Evolutionary conservation across 1,140 invertebrate genomes (phyloP).

Genomic region (Formica exsecta): DNA sequence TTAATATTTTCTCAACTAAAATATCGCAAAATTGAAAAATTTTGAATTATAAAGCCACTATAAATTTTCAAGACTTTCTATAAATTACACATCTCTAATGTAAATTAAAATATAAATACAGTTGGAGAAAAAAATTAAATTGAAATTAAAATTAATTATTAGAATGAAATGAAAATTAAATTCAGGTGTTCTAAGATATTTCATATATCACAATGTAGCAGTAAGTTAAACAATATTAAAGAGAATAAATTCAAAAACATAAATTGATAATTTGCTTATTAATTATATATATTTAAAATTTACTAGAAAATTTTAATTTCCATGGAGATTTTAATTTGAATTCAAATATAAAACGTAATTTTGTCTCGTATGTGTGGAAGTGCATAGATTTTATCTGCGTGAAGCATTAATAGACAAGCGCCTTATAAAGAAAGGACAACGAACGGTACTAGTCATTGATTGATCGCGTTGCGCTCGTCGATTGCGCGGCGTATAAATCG

Average conservation of each 20-base stretch:
- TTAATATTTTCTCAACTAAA: neutral
- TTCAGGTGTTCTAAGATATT: neutral
- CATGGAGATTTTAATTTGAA: constrained; percentile 12
- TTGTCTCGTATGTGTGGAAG: constrained; percentile 1
- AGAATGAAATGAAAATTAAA: neutral
- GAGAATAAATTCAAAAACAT: constrained; percentile 29
- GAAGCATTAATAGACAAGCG: constrained; percentile 15
- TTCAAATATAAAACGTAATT: constrained; percentile 18
- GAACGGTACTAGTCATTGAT: constrained; percentile 43
- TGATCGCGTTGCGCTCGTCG: neutral
- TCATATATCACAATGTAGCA: neutral
- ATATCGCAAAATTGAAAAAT: neutral
- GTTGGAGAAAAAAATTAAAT: neutral
- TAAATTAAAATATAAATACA: neutral
- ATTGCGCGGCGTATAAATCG: neutral
- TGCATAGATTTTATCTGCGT: neutral
- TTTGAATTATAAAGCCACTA: neutral
- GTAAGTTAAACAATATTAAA: constrained; percentile 5
- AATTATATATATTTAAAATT: neutral
- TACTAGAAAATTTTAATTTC: neutral
- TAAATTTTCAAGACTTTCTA: neutral
- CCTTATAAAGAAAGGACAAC: constrained; percentile 40
- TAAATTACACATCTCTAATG: neutral
- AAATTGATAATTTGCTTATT: neutral
- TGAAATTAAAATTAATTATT: no score